These are phyloP conservation scores for Todiramphus saurophagus DNA, from an alignment of 2,113 vertebrate genomes.

Conservation along the genomic window DNA sequence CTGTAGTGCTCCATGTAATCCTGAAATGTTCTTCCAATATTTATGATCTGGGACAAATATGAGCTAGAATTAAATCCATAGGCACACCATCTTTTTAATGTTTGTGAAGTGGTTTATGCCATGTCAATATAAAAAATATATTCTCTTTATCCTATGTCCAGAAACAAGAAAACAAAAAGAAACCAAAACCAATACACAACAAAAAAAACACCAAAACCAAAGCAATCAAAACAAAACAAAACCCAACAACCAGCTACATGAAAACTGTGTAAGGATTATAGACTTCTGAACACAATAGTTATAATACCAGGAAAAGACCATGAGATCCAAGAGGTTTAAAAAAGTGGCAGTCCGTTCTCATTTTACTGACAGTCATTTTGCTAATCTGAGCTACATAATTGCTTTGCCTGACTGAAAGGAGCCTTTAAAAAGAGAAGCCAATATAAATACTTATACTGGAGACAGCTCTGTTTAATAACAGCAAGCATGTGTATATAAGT, in stretches of 20 bases:
- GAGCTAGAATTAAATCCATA: background rate
- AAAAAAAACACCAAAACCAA: background rate
- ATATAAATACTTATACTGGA: slow-evolving; percentile 58
- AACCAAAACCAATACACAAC: background rate
- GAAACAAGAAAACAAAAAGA: background rate
- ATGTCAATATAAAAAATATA: background rate
- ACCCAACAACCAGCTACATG: background rate
- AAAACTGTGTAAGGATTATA: background rate
- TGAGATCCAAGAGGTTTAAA: background rate
- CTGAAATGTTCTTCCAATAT: background rate
- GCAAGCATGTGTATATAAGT: slow-evolving; percentile 44
- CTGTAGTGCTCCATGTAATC: background rate
- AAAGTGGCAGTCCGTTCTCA: slow-evolving; percentile 4
- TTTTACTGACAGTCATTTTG: slow-evolving; percentile 60
- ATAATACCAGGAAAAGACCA: background rate
- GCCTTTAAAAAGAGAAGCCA: slow-evolving; percentile 51
- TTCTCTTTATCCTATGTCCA: background rate
- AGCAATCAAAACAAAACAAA: no score
- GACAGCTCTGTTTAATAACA: slow-evolving; percentile 63
- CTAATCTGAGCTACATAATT: slow-evolving; percentile 65
- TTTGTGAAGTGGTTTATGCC: background rate
- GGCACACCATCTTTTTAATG: background rate
- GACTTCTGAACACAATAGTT: background rate
- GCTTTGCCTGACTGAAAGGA: slow-evolving; percentile 51
- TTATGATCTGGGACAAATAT: background rate